These are phyloP conservation scores for Phodopus roborovskii DNA, from an alignment of 2,113 vertebrate species.

Conservation along the genomic window DNA sequence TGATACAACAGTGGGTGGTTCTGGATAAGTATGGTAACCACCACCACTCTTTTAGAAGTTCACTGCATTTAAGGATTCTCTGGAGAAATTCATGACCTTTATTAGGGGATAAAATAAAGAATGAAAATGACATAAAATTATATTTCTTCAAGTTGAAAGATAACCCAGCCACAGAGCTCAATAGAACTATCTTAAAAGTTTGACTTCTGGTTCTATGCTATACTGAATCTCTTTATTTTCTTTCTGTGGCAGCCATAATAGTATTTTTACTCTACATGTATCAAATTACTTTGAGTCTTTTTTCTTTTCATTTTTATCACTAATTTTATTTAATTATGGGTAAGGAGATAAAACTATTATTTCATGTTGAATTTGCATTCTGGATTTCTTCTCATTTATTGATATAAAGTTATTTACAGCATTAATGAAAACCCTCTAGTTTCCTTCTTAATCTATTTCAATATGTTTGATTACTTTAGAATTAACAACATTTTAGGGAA, in stretches of 20 bases:
- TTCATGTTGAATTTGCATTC: background rate
- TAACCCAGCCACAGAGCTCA: background rate
- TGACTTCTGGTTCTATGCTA: background rate
- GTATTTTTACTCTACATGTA: slow-evolving; percentile 10
- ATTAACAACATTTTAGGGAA: slow-evolving; percentile 53
- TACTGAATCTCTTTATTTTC: background rate
- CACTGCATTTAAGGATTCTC: background rate
- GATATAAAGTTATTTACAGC: background rate
- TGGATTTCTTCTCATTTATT: background rate
- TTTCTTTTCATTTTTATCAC: background rate
- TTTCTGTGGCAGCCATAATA: background rate
- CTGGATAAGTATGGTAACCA: background rate
- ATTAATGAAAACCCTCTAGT: background rate
- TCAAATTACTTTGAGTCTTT: background rate
- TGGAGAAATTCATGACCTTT: background rate
- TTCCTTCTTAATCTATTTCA: background rate
- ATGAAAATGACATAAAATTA: background rate
- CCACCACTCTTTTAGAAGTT: background rate
- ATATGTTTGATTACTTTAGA: background rate
- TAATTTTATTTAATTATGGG: background rate
- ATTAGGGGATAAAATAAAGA: background rate
- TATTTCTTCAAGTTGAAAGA: background rate
- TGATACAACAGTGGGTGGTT: background rate
- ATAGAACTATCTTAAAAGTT: slow-evolving; percentile 21
- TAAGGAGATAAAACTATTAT: background rate